Evolutionary conservation across 2,888 invertebrate species (phyloP).

Genomic region (Tiliacea aurago): DNA sequence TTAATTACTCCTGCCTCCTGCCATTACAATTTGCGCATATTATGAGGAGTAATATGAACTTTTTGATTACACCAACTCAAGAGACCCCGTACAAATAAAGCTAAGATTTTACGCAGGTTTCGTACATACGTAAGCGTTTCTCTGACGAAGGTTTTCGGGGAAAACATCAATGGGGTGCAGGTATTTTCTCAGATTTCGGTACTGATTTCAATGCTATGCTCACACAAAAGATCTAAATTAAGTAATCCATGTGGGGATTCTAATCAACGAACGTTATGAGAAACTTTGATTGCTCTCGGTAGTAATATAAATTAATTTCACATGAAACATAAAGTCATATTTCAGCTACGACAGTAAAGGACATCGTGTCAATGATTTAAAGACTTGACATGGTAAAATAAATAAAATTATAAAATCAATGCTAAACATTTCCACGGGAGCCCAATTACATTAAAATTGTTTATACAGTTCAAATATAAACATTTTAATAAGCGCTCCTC

Average conservation of each 20-base stretch:
- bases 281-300: not conserved
- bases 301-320: not conserved
- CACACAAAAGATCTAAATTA: slow-evolving; percentile 47
- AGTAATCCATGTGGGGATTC: slow-evolving; percentile 35
- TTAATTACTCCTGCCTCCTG: not conserved
- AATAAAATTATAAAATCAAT: not conserved
- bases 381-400: not conserved
- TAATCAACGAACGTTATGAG: slow-evolving; percentile 19
- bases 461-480: slow-evolving; percentile 17
- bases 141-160: slow-evolving; percentile 30
- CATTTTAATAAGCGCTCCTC: slow-evolving; percentile 39
- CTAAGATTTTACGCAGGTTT: slow-evolving; percentile 25
- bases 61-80: slow-evolving; percentile 19
- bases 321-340: not conserved
- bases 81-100: slow-evolving; percentile 35
- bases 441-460: slow-evolving; percentile 27
- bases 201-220: slow-evolving; percentile 45
- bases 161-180: slow-evolving; percentile 40
- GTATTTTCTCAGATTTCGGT: slow-evolving; percentile 37
- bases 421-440: not conserved
- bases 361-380: not conserved
- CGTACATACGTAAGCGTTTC: slow-evolving; percentile 27
- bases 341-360: not conserved
- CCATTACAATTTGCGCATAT: not conserved
- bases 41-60: slow-evolving; percentile 4